Conservation (phyloP, 1,140 invertebrate genomes). For the Magallana angulata region DNA sequence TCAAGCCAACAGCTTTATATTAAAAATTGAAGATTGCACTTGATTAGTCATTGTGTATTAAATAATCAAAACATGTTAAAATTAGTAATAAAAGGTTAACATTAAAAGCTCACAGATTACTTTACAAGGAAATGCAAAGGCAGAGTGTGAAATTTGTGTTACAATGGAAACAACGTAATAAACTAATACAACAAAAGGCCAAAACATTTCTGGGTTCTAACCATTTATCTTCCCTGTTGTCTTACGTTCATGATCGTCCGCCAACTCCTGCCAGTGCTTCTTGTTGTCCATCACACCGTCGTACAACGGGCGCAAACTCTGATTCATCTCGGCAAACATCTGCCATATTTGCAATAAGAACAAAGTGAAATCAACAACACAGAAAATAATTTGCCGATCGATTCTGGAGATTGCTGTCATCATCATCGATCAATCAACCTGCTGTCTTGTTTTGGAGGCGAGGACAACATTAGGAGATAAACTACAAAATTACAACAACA, state of each 20-base stretch:
- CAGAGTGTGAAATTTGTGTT: background rate
- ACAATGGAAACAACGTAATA: background rate
- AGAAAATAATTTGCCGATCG: background rate
- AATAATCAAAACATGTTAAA: background rate
- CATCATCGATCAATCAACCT: background rate
- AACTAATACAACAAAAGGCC: constrained; percentile 8
- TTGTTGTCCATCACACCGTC: constrained; percentile 91
- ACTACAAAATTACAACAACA: background rate
- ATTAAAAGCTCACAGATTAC: background rate
- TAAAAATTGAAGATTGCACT: too few relatives aligned
- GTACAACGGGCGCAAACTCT: constrained; percentile 93
- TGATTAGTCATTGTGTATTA: background rate
- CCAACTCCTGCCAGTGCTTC: constrained; percentile 94
- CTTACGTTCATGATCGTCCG: constrained; percentile 81
- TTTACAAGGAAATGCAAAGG: background rate
- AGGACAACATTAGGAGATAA: background rate
- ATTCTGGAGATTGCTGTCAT: background rate
- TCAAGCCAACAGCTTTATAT: too few relatives aligned
- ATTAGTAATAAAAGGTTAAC: constrained; percentile 19
- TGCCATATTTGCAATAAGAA: constrained; percentile 74
- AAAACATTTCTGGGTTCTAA: constrained; percentile 7
- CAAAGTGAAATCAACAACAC: constrained; percentile 44
- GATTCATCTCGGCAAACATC: constrained; percentile 93
- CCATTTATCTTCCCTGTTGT: constrained; percentile 25
- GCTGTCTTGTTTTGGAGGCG: background rate